Evolutionary conservation across 2,797 vertebrate species (phyloP), one percentile per base, ranked within the genome.

Genomic region (Oreonectes daqikongensis): DNA sequence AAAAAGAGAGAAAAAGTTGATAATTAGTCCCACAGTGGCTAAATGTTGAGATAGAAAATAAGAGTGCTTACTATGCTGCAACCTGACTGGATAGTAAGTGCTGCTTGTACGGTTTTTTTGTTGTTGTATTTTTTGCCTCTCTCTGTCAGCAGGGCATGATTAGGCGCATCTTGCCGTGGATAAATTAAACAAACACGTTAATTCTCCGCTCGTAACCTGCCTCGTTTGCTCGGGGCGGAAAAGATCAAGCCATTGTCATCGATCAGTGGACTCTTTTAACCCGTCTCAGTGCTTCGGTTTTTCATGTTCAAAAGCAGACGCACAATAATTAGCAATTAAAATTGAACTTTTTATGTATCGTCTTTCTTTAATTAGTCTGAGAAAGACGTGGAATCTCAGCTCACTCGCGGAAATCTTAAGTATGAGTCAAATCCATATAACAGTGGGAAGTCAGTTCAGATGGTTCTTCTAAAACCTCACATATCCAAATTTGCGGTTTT

Each of bases 1-100:
- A 86, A 89, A n/a, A n/a, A n/a, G n/a, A 84, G 14, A 74, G 68
- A 79, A 91, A 94, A 95, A 95, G 93, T 94, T 94, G 92, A 92
- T 98, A 98, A 99, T 99, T 97, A 98, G 95, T 98, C 96, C 97
- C 97, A 89, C 90, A 96, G 97, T 97, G 97, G 92, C 93, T 97
- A 94, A 95, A 94, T 92, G 92, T 88, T 90, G 93, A 94, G 92
- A 89, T 86, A 90, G 92, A 93, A 88, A 90, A 88, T 92, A 88
- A 89, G 84, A 84, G 88, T 90, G 92, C 92, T 93, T 93, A 91
- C 85, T 88, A 89, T 87, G 88, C 91, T 88, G 84, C 86, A 85
- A 90, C 90, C 90, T 90, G 89, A 89, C 86, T 88, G 46, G 66
- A 66, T 68, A 24, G 44, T 73, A 69, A 84, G 73, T 82, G 68